Evolutionary conservation across 2,888 invertebrate genomes (phyloP).

Genomic region (Heterodera filipjevi): DNA sequence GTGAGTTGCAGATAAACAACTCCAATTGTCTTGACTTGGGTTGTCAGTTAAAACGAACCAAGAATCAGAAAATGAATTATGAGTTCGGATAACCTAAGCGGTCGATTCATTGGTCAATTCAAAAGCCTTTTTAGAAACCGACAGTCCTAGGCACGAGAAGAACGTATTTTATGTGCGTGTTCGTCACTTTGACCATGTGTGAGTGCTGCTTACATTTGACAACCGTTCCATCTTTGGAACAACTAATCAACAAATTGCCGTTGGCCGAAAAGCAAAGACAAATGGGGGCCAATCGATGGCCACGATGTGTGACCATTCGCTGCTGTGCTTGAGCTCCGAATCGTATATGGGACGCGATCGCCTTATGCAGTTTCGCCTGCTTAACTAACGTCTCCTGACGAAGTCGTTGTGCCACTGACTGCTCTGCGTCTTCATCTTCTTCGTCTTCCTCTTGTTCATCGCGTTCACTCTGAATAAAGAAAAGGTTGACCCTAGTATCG

Average conservation of each 20-base stretch:
- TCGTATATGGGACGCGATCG: constrained; percentile 49
- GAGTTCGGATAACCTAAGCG: no score
- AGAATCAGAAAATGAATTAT: no score
- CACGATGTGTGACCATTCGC: constrained; percentile 45
- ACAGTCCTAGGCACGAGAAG: no score
- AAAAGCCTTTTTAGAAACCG: no score
- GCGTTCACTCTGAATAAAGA: neutral
- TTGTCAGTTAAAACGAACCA: no score
- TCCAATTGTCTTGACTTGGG: neutral
- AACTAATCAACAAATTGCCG: constrained; percentile 51
- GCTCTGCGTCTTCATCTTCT: constrained; percentile 33
- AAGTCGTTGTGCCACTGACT: constrained; percentile 39
- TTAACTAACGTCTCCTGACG: constrained; percentile 48
- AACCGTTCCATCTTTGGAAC: constrained; percentile 60
- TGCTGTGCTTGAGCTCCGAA: constrained; percentile 45
- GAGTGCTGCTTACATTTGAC: constrained; percentile 56
- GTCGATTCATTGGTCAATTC: no score
- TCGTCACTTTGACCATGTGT: no score
- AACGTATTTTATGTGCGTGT: no score
- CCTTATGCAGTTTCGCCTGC: constrained; percentile 45
- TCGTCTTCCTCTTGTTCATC: constrained; percentile 25
- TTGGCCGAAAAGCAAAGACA: constrained; percentile 55
- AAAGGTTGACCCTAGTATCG: neutral
- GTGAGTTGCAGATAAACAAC: no score
- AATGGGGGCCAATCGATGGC: constrained; percentile 49